Conservation (phyloP, 1,140 invertebrate species). For the Drosophila nigromelanica region DNA sequence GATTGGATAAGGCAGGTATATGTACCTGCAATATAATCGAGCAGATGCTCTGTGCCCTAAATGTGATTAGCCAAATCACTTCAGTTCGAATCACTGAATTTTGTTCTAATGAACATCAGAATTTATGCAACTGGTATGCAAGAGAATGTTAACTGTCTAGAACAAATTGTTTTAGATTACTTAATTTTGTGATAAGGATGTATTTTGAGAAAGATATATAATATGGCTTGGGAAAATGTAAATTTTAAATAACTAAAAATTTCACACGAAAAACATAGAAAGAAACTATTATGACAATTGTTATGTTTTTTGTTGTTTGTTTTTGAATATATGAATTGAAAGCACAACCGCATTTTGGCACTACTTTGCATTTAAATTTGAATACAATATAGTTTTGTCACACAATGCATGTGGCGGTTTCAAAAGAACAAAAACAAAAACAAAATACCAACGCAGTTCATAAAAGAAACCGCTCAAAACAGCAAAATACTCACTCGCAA, state of each 20-base stretch:
- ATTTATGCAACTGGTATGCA: not conserved
- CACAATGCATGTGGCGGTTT: not conserved
- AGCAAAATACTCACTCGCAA: slow-evolving; percentile 13
- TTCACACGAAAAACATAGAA: too few relatives aligned
- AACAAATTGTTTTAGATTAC: not conserved
- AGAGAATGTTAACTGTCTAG: not conserved
- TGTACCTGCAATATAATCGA: slow-evolving; percentile 13
- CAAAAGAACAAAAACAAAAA: too few relatives aligned
- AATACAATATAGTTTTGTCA: not conserved
- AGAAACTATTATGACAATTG: too few relatives aligned
- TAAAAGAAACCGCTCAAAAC: not conserved
- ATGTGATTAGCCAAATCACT: slow-evolving; percentile 21
- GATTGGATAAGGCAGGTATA: slow-evolving; percentile 39
- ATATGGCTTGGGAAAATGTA: too few relatives aligned
- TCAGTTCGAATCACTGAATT: slow-evolving; percentile 6
- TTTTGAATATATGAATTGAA: too few relatives aligned
- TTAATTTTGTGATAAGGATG: too few relatives aligned
- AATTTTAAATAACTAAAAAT: too few relatives aligned
- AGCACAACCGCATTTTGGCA: too few relatives aligned
- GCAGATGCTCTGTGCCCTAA: slow-evolving; percentile 6
- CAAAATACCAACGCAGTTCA: too few relatives aligned
- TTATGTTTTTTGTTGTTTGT: too few relatives aligned
- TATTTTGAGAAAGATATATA: too few relatives aligned
- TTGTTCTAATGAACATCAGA: not conserved
- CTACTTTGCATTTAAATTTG: too few relatives aligned